Evolutionary conservation across 1,140 invertebrate genomes (phyloP).

Genomic region (Chlorops oryzae): DNA sequence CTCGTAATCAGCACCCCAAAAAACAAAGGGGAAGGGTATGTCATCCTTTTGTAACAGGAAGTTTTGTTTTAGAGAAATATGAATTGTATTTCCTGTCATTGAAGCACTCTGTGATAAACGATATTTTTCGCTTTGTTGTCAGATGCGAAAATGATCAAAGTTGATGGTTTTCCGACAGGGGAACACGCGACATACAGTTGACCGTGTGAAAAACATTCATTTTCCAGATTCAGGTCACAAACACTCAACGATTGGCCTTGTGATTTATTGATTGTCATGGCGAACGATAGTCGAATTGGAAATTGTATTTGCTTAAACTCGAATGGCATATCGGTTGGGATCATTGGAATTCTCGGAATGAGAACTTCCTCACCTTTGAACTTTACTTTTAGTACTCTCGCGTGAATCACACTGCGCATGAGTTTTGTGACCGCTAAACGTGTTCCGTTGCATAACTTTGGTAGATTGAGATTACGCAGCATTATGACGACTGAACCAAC

Average conservation of each 20-base stretch:
- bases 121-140: conserved; percentile 35
- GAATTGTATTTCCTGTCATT: no score
- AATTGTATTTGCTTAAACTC: conserved; percentile 51
- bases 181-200: conserved; percentile 49
- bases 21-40: no score
- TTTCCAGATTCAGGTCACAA: conserved; percentile 37
- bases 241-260: conserved; percentile 50
- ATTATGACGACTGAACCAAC: conserved; percentile 45
- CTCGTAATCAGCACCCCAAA: no score
- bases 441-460: conserved; percentile 49
- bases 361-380: conserved; percentile 43
- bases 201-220: conserved; percentile 44
- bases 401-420: conserved; percentile 42
- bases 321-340: conserved; percentile 43
- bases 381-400: conserved; percentile 37
- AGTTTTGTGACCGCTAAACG: conserved; percentile 42
- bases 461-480: conserved; percentile 43
- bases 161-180: conserved; percentile 45
- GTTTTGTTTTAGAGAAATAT: no score
- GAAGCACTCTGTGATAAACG: conserved; percentile 26
- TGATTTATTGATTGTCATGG: conserved; percentile 54
- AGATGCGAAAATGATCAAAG: conserved; percentile 38
- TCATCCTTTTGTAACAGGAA: no score
- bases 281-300: conserved; percentile 49
- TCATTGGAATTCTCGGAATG: conserved; percentile 44